phyloP scores from a whole-genome alignment of 2,113 vertebrate genomes.

The Psilopogon haemacephalus region DNA sequence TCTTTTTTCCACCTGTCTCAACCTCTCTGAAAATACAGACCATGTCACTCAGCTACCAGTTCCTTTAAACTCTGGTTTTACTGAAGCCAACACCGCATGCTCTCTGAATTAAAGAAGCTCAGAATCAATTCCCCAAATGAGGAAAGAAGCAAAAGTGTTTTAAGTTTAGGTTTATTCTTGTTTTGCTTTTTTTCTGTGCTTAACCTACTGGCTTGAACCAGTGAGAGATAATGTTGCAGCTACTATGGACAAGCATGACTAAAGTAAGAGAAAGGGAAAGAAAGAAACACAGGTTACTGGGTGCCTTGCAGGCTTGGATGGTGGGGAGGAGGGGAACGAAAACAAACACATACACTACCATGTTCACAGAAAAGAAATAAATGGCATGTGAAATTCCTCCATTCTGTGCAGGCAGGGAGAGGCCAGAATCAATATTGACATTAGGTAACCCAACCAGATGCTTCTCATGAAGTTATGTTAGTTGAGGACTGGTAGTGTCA shows the following conservation, averaged over 20 bases:
- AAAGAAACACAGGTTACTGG: not conserved
- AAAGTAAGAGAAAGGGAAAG: not conserved
- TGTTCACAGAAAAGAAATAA: conserved; percentile 24
- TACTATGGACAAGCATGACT: not conserved
- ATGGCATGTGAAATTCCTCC: conserved; percentile 1
- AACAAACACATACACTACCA: conserved; percentile 47
- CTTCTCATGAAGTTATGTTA: conserved; percentile 55
- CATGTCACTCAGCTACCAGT: rapidly evolving
- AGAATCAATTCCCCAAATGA: not conserved
- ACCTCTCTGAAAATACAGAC: not conserved
- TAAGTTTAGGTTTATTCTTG: not conserved
- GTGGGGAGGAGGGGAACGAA: not conserved
- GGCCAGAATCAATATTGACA: conserved; percentile 74
- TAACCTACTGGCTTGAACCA: not conserved
- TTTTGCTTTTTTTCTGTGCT: not conserved
- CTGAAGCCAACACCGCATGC: not conserved
- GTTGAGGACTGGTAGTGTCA: conserved; percentile 44
- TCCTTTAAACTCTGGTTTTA: not conserved
- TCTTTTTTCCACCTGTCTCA: not conserved
- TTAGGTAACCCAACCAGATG: not conserved
- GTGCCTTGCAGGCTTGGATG: not conserved
- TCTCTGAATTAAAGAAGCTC: not conserved
- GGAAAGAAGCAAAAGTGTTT: not conserved
- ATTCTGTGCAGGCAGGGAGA: conserved; percentile 51
- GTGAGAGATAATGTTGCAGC: not conserved